A percentile compares a stretch with the other conserved stretches of the same genome.
phyloP scores from a whole-genome alignment of 2,797 vertebrate genomes.

The Podarcis lilfordi region DNA sequence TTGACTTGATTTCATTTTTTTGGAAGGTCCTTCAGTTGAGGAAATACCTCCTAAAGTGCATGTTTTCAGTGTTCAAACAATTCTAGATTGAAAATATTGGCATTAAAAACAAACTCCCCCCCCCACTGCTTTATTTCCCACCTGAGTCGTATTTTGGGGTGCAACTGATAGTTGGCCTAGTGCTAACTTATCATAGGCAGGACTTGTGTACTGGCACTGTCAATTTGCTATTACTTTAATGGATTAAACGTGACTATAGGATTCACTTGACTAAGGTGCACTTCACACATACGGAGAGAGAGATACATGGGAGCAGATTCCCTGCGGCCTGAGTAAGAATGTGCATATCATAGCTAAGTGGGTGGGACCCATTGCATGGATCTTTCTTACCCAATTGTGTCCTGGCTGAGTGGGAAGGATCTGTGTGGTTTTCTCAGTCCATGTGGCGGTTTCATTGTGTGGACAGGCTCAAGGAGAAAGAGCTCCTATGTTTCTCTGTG shows the following conservation, averaged over 20 bases:
- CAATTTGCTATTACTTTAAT: not conserved
- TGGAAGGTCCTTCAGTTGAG: constrained; percentile 22
- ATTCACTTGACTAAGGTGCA: not conserved
- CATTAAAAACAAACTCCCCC: not conserved
- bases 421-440: not conserved
- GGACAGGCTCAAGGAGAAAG: not conserved
- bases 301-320: not conserved
- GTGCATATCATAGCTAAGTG: not conserved
- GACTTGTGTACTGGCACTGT: not conserved
- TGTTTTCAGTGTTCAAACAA: constrained; percentile 24
- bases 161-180: not conserved
- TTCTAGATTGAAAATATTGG: not conserved
- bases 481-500: not conserved
- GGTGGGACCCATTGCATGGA: not conserved
- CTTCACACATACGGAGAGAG: not conserved
- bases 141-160: constrained; percentile 13
- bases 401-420: not conserved
- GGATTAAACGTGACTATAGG: not conserved
- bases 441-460: not conserved
- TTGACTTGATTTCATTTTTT: constrained; percentile 9
- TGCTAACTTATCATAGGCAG: not conserved
- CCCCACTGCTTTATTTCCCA: not conserved
- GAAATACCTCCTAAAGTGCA: constrained; percentile 36
- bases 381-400: not conserved
- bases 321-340: not conserved